These are phyloP conservation scores for Gymnocheta viridis DNA, from an alignment of 2,888 invertebrate genomes.

Conservation along the genomic window DNA sequence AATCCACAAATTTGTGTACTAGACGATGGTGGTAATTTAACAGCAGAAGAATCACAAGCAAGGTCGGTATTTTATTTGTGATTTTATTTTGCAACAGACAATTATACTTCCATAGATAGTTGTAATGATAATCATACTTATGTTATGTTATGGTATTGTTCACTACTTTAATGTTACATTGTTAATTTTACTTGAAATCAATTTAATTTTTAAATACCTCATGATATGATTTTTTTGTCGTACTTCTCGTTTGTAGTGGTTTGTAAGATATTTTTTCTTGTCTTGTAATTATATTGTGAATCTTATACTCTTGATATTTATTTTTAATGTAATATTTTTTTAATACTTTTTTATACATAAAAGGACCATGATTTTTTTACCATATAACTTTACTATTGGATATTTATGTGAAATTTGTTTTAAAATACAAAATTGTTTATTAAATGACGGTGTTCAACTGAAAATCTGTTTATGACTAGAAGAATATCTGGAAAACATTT, in stretches of 20 bases:
- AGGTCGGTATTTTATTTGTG: conserved; percentile 79
- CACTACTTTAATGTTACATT: conserved; percentile 33
- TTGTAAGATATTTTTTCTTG: conserved; percentile 62
- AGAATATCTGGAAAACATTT: too few species aligned
- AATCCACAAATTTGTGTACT: conserved; percentile 84
- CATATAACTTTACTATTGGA: not conserved
- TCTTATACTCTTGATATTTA: not conserved
- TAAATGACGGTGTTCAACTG: too few species aligned
- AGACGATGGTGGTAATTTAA: conserved; percentile 71
- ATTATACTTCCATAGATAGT: conserved; percentile 32
- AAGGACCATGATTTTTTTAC: conserved; percentile 4
- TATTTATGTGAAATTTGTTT: conserved; percentile 35
- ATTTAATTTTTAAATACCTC: conserved; percentile 60
- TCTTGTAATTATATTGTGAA: conserved; percentile 53
- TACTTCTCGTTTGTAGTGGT: conserved; percentile 61
- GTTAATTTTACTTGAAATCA: conserved; percentile 17
- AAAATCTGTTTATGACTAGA: too few species aligned
- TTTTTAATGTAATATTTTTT: conserved; percentile 16
- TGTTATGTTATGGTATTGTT: conserved; percentile 48
- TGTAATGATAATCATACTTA: conserved; percentile 1
- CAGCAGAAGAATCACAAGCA: conserved; percentile 68
- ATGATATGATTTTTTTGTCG: conserved; percentile 44
- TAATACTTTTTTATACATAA: conserved; percentile 22
- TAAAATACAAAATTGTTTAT: too few species aligned
- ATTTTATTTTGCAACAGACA: conserved; percentile 16